Evolutionary conservation across 2,113 vertebrate genomes (phyloP).

Genomic region (Istiophorus platypterus): DNA sequence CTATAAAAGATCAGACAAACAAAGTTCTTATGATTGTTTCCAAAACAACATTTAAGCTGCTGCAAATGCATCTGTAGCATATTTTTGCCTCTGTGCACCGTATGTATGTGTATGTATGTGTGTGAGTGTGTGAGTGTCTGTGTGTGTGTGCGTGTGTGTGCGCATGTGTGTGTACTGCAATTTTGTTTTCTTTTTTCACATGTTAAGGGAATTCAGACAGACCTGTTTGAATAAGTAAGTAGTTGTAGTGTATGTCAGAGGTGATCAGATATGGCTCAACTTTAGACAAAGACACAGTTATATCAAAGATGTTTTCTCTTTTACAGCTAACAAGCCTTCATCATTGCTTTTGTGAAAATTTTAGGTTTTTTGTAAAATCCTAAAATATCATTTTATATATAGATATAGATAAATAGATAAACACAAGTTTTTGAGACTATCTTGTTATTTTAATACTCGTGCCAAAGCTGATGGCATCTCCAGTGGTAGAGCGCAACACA

Average conservation of each 20-base stretch:
- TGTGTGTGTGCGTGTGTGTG: neutral
- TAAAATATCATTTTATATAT: neutral
- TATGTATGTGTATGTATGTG: neutral
- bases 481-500: too few relatives aligned
- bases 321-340: neutral
- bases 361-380: neutral
- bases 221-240: constrained; percentile 23
- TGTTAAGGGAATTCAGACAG: constrained; percentile 24
- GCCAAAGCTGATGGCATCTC: too few relatives aligned
- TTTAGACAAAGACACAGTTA: constrained; percentile 9
- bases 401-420: neutral
- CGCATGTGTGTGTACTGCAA: neutral
- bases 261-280: constrained; percentile 20
- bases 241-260: constrained; percentile 3
- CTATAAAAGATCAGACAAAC: constrained; percentile 46
- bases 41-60: constrained; percentile 21
- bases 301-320: neutral
- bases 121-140: neutral
- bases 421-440: too few relatives aligned
- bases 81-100: neutral
- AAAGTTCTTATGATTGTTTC: constrained; percentile 47
- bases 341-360: neutral
- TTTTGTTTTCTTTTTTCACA: neutral
- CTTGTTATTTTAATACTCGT: too few relatives aligned
- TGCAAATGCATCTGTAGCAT: constrained; percentile 18